Base-by-base conservation (phyloP, 2,797 vertebrate genomes). In the Enteromius mattozi region DNA sequence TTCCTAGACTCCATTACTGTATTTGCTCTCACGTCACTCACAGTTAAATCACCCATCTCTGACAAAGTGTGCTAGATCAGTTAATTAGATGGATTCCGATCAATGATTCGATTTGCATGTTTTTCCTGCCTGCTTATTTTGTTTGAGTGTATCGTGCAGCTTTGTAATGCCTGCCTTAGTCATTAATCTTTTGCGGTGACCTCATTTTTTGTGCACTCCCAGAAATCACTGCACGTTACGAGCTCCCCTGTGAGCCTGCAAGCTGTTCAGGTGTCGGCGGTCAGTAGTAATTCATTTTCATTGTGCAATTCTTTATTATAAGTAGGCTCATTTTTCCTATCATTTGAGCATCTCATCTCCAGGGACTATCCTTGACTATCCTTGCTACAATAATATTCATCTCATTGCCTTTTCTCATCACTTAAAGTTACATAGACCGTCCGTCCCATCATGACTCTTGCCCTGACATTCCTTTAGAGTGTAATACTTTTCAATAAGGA, bases 261-360 rank as follows among this genome's bases (percentile, higher is more conserved):
- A 86, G 83, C 85, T 81, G 83, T 85, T 87, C 49, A 81, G 86
- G 86, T 89, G 88, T 88, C 88, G 61, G 79, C 51, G 75, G 78
- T 88, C 88, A 87, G 86, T 82, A 83, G 65, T 90, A 88, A 90
- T 90, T 88, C 85, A 87, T 79, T 86, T 85, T 86, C 83, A 87
- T 85, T 80, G 80, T 68, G 74, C 80, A 68, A 61, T 81, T 83
- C 76, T 84, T 88, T 84, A 85, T 86, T 86, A 54, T 81, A 85
- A 81, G 82, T 70, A 88, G 72, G 72, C 82, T 75, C 83, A 72
- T 87, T 85, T 84, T 81, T 85, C 75, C 84, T 71, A 82, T 85
- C 59, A 82, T 74, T 85, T 87, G 54, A 45, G 65, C 35, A n/a
- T 63, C 21, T 40, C 42, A 80, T 81, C 84, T 85, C 86, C 24